Percentiles rank a stretch among this genome's conserved stretches.
Conservation (phyloP, 2,888 invertebrate genomes). For the Lasioglossum marginatum region DNA sequence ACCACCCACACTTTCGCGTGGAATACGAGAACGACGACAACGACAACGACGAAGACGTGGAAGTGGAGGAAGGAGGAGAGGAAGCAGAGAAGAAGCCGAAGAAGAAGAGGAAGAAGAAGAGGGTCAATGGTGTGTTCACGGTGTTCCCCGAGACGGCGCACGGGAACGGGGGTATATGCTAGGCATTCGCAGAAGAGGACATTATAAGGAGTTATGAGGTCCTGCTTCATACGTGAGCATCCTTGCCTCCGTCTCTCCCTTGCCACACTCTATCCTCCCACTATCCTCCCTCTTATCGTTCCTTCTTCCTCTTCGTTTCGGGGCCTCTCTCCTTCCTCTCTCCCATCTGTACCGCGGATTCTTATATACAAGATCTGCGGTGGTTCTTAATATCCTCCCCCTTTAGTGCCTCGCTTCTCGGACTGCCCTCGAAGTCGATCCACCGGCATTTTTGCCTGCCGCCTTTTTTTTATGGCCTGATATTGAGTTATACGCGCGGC, state of each 20-base stretch:
- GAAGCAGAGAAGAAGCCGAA: constrained; percentile 33
- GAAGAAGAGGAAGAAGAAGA: constrained; percentile 47
- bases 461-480: constrained; percentile 78
- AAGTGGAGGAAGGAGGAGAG: constrained; percentile 22
- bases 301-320: constrained; percentile 68
- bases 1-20: constrained; percentile 67
- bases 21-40: constrained; percentile 56
- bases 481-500: constrained; percentile 82
- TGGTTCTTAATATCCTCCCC: constrained; percentile 83
- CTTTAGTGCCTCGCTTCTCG: constrained; percentile 80
- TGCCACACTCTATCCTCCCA: constrained; percentile 61
- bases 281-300: constrained; percentile 69
- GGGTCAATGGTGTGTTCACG: constrained; percentile 73
- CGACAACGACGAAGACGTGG: constrained; percentile 41
- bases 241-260: constrained; percentile 76
- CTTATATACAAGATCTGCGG: constrained; percentile 83
- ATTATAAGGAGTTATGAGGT: constrained; percentile 84
- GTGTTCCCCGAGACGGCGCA: constrained; percentile 77
- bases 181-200: constrained; percentile 84
- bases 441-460: constrained; percentile 80
- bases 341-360: constrained; percentile 70
- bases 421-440: constrained; percentile 83
- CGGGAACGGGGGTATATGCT: constrained; percentile 82
- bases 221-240: constrained; percentile 83
- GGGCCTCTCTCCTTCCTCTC: constrained; percentile 37